phyloP scores from a whole-genome alignment of 2,797 vertebrate species.

The Pempheris klunzingeri region DNA sequence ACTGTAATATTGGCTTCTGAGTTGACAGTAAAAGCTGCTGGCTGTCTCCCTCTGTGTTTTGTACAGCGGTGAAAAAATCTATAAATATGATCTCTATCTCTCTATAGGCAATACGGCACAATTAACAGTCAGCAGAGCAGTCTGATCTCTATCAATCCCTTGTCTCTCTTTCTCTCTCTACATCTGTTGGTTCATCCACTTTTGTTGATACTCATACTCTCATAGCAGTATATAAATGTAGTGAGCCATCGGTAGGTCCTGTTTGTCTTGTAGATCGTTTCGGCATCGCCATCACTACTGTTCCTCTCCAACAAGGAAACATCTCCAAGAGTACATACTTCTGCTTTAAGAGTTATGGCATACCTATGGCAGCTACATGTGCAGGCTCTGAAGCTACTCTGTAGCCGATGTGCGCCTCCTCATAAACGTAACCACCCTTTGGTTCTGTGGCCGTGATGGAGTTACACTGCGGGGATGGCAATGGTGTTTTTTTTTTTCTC shows the following conservation, averaged over 20 bases:
- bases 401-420: no score
- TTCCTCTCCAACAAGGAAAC: background rate
- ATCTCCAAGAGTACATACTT: background rate
- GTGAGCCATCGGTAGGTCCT: background rate
- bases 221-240: conserved; percentile 1
- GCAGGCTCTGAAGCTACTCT: no score
- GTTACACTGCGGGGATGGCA: no score
- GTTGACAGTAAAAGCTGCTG: conserved; percentile 21
- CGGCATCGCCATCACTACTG: background rate
- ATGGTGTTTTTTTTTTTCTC: no score
- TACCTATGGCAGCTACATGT: no score
- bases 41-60: background rate
- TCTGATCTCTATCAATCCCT: conserved; percentile 1
- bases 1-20: conserved; percentile 6
- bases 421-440: no score
- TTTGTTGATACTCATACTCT: background rate
- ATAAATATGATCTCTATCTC: conserved; percentile 10
- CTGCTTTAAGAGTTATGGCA: no score
- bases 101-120: conserved; percentile 3
- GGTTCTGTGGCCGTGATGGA: no score
- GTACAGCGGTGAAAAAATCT: background rate
- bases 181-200: conserved; percentile 1
- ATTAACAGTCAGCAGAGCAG: conserved; percentile 24
- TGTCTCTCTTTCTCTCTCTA: conserved; percentile 6
- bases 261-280: background rate